These are phyloP conservation scores for Drosophila putrida DNA, from an alignment of 2,888 invertebrate genomes.

Conservation along the genomic window DNA sequence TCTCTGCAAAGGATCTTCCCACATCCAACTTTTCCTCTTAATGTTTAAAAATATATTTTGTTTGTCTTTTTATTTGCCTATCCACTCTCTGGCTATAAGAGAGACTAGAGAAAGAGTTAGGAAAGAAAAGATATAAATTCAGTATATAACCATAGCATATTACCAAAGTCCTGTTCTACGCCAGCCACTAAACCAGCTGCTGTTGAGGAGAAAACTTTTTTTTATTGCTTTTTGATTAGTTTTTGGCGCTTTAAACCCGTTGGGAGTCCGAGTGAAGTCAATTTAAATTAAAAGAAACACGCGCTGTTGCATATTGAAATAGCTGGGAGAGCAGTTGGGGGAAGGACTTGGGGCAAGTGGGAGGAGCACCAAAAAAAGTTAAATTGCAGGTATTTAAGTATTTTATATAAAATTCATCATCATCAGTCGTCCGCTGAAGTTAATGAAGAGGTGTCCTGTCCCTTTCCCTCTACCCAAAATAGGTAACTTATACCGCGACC, in stretches of 20 bases:
- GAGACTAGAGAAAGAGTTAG: conserved; percentile 10
- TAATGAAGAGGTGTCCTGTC: conserved; percentile 63
- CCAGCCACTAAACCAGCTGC: conserved; percentile 35
- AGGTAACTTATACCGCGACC: not conserved
- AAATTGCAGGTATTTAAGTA: conserved; percentile 84
- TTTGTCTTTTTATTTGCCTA: conserved; percentile 1
- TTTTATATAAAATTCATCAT: conserved; percentile 82
- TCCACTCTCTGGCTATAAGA: not conserved
- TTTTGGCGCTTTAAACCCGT: conserved; percentile 75
- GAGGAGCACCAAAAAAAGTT: conserved; percentile 66
- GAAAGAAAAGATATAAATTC: conserved; percentile 18
- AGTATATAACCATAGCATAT: conserved; percentile 14
- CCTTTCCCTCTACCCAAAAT: not conserved
- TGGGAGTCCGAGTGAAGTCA: conserved; percentile 64
- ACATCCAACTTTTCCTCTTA: not conserved
- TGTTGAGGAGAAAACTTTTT: conserved; percentile 20
- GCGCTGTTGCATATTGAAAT: conserved; percentile 69
- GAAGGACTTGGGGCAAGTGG: not conserved
- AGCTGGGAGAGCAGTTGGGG: conserved; percentile 18
- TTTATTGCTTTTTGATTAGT: conserved; percentile 71
- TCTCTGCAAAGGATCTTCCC: not conserved
- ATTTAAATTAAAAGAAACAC: conserved; percentile 76
- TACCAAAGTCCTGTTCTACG: conserved; percentile 18
- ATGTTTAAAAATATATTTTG: not conserved
- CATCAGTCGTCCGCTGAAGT: conserved; percentile 67